A percentile compares a stretch with the other conserved stretches of the same genome.
phyloP scores from a whole-genome alignment of 2,888 invertebrate genomes.

The Antitype chi region DNA sequence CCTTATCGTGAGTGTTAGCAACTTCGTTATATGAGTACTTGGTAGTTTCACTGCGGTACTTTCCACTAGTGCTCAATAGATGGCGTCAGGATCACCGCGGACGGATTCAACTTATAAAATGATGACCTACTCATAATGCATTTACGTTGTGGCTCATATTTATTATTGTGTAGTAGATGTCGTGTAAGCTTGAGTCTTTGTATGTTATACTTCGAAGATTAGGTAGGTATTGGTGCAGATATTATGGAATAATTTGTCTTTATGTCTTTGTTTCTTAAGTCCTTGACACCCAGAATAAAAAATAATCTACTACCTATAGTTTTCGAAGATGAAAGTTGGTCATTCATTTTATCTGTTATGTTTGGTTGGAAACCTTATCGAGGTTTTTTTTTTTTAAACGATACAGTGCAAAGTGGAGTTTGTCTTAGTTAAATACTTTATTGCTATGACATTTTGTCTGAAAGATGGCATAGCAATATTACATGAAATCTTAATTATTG shows the following conservation, averaged over 20 bases:
- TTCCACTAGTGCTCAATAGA: conserved; percentile 30
- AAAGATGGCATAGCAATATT: conserved; percentile 6
- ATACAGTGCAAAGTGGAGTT: neutral
- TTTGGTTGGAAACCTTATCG: too few species aligned
- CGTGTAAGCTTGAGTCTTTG: neutral
- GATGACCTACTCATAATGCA: neutral
- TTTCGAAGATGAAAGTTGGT: too few species aligned
- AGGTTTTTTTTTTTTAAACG: too few species aligned
- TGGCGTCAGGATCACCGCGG: conserved; percentile 35
- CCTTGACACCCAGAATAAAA: too few species aligned
- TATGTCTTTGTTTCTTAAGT: neutral
- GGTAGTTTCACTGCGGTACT: neutral
- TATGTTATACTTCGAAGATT: neutral
- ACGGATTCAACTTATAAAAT: neutral
- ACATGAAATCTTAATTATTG: conserved; percentile 5
- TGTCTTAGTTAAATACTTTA: neutral
- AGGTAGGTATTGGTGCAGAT: neutral
- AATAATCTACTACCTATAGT: too few species aligned
- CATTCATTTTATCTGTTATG: too few species aligned
- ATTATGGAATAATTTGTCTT: neutral
- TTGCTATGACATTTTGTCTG: neutral
- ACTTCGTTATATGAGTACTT: neutral
- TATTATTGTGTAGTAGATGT: conserved; percentile 1
- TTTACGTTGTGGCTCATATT: conserved; percentile 10
- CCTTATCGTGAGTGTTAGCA: conserved; percentile 17